These are phyloP conservation scores for Pseudopodoces humilis DNA, from an alignment of 2,113 vertebrate species.

Conservation along the genomic window DNA sequence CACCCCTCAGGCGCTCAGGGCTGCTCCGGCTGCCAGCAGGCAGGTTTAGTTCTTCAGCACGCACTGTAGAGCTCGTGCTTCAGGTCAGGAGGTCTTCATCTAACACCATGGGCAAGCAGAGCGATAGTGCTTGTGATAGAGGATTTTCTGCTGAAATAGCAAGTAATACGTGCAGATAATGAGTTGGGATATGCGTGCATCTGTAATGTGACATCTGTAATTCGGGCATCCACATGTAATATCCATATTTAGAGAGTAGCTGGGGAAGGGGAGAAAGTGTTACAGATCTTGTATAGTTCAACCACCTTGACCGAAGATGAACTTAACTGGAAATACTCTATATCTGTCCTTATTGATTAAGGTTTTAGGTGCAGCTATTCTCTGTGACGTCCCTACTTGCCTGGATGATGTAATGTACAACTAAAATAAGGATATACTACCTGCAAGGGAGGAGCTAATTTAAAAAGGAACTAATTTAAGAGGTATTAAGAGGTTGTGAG, in stretches of 20 bases:
- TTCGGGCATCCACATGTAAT: not conserved
- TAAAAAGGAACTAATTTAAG: not conserved
- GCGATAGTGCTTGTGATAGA: not conserved
- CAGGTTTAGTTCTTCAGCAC: not conserved
- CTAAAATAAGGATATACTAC: not conserved
- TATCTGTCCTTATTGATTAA: not conserved
- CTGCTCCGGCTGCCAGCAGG: not conserved
- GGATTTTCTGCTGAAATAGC: not conserved
- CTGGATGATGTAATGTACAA: not conserved
- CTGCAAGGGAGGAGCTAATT: not conserved
- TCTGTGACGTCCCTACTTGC: not conserved
- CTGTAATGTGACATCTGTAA: not conserved
- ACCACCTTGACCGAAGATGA: not conserved
- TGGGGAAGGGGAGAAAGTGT: not conserved
- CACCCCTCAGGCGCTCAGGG: not conserved
- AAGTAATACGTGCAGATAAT: not conserved
- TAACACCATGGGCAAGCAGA: not conserved
- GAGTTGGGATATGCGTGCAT: not conserved
- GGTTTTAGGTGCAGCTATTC: not conserved
- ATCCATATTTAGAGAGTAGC: not conserved
- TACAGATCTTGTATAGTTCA: not conserved
- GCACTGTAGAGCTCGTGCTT: not conserved
- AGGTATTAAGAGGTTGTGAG: not conserved
- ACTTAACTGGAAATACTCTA: not conserved
- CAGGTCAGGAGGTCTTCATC: not conserved